phyloP scores from a whole-genome alignment of 1,140 invertebrate species.

The Cryptotermes secundus region DNA sequence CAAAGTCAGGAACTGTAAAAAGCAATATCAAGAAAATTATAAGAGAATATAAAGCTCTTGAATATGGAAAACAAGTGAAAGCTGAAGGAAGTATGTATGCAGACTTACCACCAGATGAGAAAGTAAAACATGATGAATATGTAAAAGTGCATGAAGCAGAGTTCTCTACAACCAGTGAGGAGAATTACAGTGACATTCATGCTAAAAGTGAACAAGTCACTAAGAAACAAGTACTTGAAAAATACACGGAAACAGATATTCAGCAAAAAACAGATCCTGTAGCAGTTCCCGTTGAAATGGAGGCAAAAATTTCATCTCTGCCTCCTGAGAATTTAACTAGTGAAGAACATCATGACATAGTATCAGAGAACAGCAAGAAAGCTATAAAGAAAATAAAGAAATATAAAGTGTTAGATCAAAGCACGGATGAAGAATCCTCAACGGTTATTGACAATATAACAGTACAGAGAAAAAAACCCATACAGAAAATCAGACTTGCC shows the following conservation, averaged over 20 bases:
- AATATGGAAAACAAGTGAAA: background rate
- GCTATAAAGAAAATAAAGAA: background rate
- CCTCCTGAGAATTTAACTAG: background rate
- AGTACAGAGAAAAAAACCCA: background rate
- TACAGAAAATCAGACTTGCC: background rate
- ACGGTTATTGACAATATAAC: background rate
- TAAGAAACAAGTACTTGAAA: background rate
- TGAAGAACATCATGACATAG: background rate
- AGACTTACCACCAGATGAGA: background rate
- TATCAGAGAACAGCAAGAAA: background rate
- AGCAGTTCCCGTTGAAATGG: background rate
- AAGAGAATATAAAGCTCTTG: background rate
- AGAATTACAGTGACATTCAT: background rate
- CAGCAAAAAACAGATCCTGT: background rate
- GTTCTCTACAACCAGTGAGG: background rate
- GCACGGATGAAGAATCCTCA: background rate
- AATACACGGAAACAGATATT: background rate
- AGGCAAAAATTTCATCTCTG: background rate
- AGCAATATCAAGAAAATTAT: background rate
- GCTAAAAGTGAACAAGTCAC: background rate
- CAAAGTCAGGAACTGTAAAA: slow-evolving; percentile 1
- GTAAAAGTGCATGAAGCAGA: background rate
- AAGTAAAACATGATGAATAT: background rate
- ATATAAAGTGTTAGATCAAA: background rate
- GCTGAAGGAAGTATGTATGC: background rate